Conservation (phyloP, 2,113 vertebrate species). For the Butorides virescens region DNA sequence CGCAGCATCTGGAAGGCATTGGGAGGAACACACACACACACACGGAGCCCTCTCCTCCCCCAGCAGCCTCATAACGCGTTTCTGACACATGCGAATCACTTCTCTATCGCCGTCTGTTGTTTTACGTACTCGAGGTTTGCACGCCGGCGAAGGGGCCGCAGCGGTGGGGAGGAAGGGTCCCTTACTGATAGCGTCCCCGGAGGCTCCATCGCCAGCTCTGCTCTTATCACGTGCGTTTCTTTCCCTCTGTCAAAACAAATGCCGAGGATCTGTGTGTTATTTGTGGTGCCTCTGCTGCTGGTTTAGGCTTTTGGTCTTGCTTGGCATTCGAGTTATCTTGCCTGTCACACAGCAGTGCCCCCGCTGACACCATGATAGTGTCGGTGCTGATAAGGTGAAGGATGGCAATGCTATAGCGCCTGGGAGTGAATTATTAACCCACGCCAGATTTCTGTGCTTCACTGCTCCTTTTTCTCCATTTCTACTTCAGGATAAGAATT, state of each 20-base stretch:
- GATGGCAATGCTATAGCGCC: neutral
- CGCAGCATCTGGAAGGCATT: constrained; percentile 62
- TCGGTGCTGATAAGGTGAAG: neutral
- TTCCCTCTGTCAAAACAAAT: neutral
- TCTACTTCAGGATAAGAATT: neutral
- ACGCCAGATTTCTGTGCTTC: neutral
- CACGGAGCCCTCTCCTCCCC: neutral
- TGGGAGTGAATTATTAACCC: neutral
- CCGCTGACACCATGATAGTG: neutral
- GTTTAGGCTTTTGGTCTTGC: neutral
- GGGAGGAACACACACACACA: constrained; percentile 52
- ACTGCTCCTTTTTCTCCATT: neutral
- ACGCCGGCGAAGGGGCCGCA: neutral
- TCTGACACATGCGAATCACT: neutral
- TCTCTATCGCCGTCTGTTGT: rapidly evolving
- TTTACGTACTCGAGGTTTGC: neutral
- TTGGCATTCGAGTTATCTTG: neutral
- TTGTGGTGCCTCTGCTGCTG: neutral
- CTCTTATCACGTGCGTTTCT: neutral
- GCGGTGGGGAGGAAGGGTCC: neutral
- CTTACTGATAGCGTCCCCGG: neutral
- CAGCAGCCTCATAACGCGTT: neutral
- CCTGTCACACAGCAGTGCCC: neutral
- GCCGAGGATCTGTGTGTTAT: neutral
- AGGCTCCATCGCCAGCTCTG: neutral